Evolutionary conservation across 2,888 invertebrate genomes (phyloP), one percentile per base, ranked within the genome.

Genomic region (Rhagophthalmus giganteus): DNA sequence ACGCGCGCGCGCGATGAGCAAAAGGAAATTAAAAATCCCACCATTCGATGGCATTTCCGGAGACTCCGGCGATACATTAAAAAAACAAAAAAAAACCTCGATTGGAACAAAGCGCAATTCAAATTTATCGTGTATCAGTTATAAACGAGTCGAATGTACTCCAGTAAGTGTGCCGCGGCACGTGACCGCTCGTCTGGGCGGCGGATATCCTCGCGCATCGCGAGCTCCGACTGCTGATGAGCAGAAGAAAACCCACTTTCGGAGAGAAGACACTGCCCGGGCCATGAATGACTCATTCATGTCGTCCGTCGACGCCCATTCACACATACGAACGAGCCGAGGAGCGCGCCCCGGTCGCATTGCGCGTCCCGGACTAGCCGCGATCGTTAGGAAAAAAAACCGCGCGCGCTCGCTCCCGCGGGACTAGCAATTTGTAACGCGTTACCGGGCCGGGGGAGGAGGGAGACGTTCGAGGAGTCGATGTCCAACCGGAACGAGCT

Each of bases 141-240:
- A n/a, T n/a, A n/a, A n/a, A n/a, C n/a, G n/a, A n/a, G n/a, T n/a
- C n/a, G n/a, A n/a, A n/a, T 41, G 26, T 54, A 55, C 57, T 57
- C 57, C 49, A 57, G 37, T 59, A 57, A 57, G 52, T 42, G 51
- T 54, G 54, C 49, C 39, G 47, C 32, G 25, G 55, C 44, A 54
- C 58, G 56, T 56, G 55, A 54, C 51, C 37, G 39, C 42, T 32
- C 32, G 57, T 37, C 56, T 62, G 60, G 60, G 62, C 62, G 64
- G 65, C 67, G 68, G 68, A 68, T 67, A 68, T 68, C 68, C 68
- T 68, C 61, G 62, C 59, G 57, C 60, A 62, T 61, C 61, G 64
- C 61, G 58, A 42, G 61, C 57, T 45, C 57, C 58, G 66, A 68
- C 65, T 67, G 65, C 62, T 68, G 68, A 68, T 68, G 66, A 68